Percentiles rank a stretch among this genome's conserved stretches.
Evolutionary conservation across 2,888 invertebrate species (phyloP).

Genomic region (Eulithis testata): DNA sequence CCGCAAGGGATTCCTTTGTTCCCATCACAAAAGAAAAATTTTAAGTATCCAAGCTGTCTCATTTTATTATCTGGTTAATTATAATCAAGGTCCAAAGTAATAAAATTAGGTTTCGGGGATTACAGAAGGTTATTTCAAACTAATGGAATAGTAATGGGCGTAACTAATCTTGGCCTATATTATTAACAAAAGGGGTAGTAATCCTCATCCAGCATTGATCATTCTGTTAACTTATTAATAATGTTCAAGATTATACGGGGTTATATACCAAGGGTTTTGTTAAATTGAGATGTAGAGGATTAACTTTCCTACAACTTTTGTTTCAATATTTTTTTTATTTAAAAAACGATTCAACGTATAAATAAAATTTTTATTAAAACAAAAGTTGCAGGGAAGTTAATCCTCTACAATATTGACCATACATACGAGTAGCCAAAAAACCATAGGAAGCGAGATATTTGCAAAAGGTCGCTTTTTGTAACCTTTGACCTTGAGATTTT

Average conservation of each 20-base stretch:
- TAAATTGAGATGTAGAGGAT: neutral
- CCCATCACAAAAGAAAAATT: neutral
- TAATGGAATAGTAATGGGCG: conserved; percentile 21
- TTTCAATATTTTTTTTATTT: too few species aligned
- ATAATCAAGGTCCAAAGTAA: conserved; percentile 4
- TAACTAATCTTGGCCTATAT: conserved; percentile 22
- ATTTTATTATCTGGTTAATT: neutral
- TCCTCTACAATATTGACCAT: too few species aligned
- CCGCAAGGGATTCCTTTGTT: neutral
- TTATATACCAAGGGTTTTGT: conserved; percentile 10
- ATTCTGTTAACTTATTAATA: conserved; percentile 21
- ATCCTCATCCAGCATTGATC: conserved; percentile 20
- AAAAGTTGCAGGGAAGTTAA: too few species aligned
- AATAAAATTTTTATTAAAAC: too few species aligned
- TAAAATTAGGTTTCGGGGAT: conserved; percentile 1
- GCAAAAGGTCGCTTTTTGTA: too few species aligned
- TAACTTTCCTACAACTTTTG: too few species aligned
- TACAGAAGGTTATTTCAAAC: conserved; percentile 18
- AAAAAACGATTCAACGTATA: too few species aligned
- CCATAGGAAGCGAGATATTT: too few species aligned
- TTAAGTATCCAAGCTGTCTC: neutral
- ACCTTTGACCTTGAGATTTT: too few species aligned
- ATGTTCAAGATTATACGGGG: conserved; percentile 19
- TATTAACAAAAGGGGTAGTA: conserved; percentile 26
- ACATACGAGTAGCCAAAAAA: too few species aligned